Conservation (phyloP, 2,888 invertebrate genomes). For the Rhingia campestris region DNA sequence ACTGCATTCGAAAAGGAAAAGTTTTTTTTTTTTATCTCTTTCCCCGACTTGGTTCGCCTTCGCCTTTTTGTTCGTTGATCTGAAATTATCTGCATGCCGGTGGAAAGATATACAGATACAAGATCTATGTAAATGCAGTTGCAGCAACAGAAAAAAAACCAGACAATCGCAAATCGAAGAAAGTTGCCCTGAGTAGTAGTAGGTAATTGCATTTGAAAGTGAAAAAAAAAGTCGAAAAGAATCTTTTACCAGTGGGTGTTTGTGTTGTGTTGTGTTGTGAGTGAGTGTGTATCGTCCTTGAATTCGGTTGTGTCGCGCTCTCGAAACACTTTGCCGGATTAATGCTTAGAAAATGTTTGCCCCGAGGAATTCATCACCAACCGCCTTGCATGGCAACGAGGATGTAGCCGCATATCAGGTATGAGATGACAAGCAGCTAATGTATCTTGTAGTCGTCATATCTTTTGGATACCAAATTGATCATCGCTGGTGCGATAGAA, state of each 20-base stretch:
- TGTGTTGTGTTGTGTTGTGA: conserved; percentile 1
- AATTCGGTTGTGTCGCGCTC: too few species aligned
- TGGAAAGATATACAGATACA: conserved; percentile 47
- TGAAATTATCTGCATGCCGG: conserved; percentile 67
- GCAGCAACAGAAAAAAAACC: conserved; percentile 26
- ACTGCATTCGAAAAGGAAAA: conserved; percentile 66
- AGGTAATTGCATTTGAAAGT: conserved; percentile 57
- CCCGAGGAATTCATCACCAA: conserved; percentile 82
- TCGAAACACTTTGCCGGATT: background rate
- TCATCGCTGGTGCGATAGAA: conserved; percentile 18
- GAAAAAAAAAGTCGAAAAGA: conserved; percentile 28
- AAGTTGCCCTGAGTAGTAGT: conserved; percentile 60
- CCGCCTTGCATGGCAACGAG: conserved; percentile 80
- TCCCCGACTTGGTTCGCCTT: conserved; percentile 39
- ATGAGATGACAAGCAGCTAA: conserved; percentile 56
- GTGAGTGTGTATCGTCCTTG: too few species aligned
- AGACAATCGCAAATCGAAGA: conserved; percentile 43
- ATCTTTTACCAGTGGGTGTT: background rate
- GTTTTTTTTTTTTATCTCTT: conserved; percentile 38
- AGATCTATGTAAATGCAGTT: conserved; percentile 49
- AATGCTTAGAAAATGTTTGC: conserved; percentile 80
- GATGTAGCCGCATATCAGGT: conserved; percentile 83
- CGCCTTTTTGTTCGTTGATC: conserved; percentile 53
- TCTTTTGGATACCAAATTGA: conserved; percentile 34
- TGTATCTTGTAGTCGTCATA: background rate